Evolutionary conservation across 2,113 vertebrate species (phyloP).

Genomic region (Shinisaurus crocodilurus): DNA sequence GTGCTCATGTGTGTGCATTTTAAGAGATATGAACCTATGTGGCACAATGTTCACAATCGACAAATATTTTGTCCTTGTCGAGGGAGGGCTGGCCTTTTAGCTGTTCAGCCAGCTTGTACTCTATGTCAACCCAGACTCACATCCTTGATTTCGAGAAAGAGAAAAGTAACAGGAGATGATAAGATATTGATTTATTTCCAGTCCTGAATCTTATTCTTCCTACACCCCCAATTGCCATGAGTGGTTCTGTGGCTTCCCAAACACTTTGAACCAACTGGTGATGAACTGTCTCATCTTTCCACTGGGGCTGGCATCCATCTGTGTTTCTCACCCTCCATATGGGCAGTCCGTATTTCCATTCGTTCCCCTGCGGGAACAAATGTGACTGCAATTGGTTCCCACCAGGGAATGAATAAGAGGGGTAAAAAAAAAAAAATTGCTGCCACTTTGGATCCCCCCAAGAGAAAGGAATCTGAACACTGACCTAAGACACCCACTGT

Average conservation of each 20-base stretch:
- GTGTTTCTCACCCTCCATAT: background rate
- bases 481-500: background rate
- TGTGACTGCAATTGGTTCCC: slow-evolving; percentile 15
- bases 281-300: background rate
- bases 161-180: background rate
- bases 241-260: background rate
- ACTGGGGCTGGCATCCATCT: background rate
- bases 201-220: background rate
- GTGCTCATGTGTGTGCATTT: background rate
- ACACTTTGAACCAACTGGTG: background rate
- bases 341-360: background rate
- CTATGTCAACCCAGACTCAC: background rate
- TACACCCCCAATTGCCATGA: background rate
- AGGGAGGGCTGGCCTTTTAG: background rate
- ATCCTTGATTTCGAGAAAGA: background rate
- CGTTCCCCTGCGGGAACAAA: slow-evolving; percentile 10
- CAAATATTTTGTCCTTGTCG: background rate
- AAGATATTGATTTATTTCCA: slow-evolving; percentile 8
- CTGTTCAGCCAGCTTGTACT: background rate
- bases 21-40: background rate
- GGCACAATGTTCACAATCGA: too few species aligned
- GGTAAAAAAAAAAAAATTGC: background rate
- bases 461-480: background rate
- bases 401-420: slow-evolving; percentile 5
- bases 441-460: background rate